phyloP scores from a whole-genome alignment of 2,113 vertebrate species.

The Podilymbus podiceps region DNA sequence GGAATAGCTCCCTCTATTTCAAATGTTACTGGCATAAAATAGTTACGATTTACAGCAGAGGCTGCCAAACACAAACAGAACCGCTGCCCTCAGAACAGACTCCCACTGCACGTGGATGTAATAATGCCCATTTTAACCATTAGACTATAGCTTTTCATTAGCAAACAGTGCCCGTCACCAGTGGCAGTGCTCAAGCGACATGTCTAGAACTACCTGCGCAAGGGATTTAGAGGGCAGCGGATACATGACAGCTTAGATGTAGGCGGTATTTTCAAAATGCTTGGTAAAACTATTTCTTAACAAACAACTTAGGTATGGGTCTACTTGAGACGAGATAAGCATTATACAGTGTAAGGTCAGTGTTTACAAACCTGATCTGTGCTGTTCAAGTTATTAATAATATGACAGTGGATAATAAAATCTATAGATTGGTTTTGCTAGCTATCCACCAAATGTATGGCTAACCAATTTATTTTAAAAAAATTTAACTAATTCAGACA shows the following conservation, averaged over 20 bases:
- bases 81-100: background rate
- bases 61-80: background rate
- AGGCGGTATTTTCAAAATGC: background rate
- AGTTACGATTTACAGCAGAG: background rate
- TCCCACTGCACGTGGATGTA: background rate
- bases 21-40: background rate
- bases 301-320: too few species aligned
- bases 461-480: too few species aligned
- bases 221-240: background rate
- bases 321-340: too few species aligned
- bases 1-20: background rate
- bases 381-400: background rate
- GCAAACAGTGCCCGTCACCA: background rate
- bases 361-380: background rate
- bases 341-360: background rate
- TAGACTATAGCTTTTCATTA: background rate
- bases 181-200: background rate
- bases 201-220: background rate
- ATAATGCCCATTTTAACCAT: background rate
- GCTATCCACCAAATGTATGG: background rate
- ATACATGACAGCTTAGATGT: background rate
- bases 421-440: background rate
- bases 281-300: too few species aligned
- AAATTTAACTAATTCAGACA: too few species aligned
- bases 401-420: background rate